phyloP scores from a whole-genome alignment of 2,888 invertebrate genomes.

The Drosophila prostipennis region DNA sequence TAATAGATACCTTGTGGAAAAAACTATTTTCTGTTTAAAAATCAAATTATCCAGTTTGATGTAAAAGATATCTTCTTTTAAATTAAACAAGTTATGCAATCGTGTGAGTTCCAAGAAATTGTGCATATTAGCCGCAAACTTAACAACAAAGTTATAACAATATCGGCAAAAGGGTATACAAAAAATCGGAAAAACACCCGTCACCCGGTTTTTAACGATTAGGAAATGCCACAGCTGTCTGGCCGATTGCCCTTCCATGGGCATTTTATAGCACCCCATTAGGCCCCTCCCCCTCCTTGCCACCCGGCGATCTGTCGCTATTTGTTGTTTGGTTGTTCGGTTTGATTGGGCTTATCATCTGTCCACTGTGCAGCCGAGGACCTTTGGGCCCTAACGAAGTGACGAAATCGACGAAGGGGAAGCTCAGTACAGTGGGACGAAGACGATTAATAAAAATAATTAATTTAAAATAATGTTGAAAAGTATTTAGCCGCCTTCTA shows the following conservation, averaged over 20 bases:
- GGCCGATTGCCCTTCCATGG: constrained; percentile 29
- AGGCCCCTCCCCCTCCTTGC: background rate
- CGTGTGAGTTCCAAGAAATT: too few relatives aligned
- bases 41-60: too few relatives aligned
- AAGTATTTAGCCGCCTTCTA: background rate
- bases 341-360: constrained; percentile 31
- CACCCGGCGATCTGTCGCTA: constrained; percentile 14
- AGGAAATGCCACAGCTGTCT: constrained; percentile 39
- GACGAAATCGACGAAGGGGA: constrained; percentile 19
- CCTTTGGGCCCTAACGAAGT: constrained; percentile 31
- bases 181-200: constrained; percentile 25
- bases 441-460: background rate
- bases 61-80: too few relatives aligned
- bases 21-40: too few relatives aligned
- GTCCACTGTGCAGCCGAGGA: constrained; percentile 20
- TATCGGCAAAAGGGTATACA: background rate
- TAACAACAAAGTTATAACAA: background rate
- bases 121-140: background rate
- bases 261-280: constrained; percentile 21
- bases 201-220: constrained; percentile 32
- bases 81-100: too few relatives aligned
- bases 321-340: constrained; percentile 20
- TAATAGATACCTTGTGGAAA: too few relatives aligned
- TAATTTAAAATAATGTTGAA: too few relatives aligned
- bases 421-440: constrained; percentile 6